Base-by-base conservation (phyloP, 2,888 invertebrate species). In the Therioaphis trifolii region DNA sequence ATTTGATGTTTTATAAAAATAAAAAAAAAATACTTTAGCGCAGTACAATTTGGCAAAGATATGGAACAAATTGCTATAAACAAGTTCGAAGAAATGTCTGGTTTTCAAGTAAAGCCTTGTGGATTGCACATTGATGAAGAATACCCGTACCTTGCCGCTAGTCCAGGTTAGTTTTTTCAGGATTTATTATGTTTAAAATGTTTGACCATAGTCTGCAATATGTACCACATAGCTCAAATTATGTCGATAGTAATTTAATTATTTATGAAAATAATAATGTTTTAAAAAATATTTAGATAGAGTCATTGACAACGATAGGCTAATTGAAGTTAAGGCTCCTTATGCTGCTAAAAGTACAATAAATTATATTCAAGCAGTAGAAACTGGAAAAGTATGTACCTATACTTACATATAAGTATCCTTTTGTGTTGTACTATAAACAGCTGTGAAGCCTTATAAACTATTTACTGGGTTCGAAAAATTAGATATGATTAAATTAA, bases 261-360 rank as follows among this genome's bases (percentile, higher is more conserved):
- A 29, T 61, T 21, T 21, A 63, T 66, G 40, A 35, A 66, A 63
- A 63, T 15, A 63, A 27, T 12, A 40, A n/a, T 69, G 21, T 40
- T 40, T 69, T 43, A 69, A 40, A 40, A 66, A 35, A 35, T 71
- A 71, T 46, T 46, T 71, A 21, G 71, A 46, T 24, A n/a, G n/a
- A n/a, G n/a, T 71, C 27, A 71, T 71, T 71, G 71, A 71, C 49
- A 49, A 46, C 9, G 49, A 71, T 46, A 46, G 18, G 15, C 1
- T 71, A 46, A 71, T 71, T 35, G 46, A 71, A 71, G 12, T 71
- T 71, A 71, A 71, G 46, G 46, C 24, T 24, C 49, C 71, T 43
- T 71, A 71, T 71, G 49, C 46, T 7, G 46, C 71, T 43, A 71
- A 27, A 72, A 55, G 29, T 29, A 29, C 63, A 63, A 15, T 29